Evolutionary conservation across 2,888 invertebrate species (phyloP).

Genomic region (Hartigia nigra): DNA sequence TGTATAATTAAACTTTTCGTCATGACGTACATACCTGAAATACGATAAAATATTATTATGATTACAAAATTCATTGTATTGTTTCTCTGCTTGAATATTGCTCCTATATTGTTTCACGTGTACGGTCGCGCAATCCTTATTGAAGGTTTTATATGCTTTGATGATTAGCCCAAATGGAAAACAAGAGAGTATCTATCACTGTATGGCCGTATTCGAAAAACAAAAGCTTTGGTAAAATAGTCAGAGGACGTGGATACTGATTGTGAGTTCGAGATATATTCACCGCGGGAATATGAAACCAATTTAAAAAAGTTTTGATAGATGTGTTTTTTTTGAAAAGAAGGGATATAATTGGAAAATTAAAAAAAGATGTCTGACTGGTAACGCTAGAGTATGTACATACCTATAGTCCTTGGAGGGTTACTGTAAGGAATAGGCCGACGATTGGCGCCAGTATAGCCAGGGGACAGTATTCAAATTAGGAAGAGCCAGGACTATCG

Average conservation of each 20-base stretch:
- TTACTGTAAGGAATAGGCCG: neutral
- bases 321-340: conserved; percentile 10
- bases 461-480: conserved; percentile 38
- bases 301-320: conserved; percentile 20
- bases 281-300: conserved; percentile 9
- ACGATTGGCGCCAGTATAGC: conserved; percentile 1
- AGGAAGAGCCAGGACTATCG: conserved; percentile 33
- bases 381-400: too few relatives aligned
- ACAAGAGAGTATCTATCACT: too few relatives aligned
- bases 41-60: neutral
- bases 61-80: neutral
- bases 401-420: neutral
- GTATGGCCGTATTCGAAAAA: neutral
- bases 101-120: neutral
- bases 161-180: neutral
- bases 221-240: neutral
- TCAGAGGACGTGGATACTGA: neutral
- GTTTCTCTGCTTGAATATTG: neutral
- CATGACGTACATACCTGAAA: neutral
- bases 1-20: neutral
- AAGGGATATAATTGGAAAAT: conserved; percentile 21
- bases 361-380: neutral
- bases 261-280: conserved; percentile 23
- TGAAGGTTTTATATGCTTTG: neutral
- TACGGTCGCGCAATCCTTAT: neutral